Evolutionary conservation across 2,797 vertebrate species (phyloP).

Genomic region (Tamandua tetradactyla): DNA sequence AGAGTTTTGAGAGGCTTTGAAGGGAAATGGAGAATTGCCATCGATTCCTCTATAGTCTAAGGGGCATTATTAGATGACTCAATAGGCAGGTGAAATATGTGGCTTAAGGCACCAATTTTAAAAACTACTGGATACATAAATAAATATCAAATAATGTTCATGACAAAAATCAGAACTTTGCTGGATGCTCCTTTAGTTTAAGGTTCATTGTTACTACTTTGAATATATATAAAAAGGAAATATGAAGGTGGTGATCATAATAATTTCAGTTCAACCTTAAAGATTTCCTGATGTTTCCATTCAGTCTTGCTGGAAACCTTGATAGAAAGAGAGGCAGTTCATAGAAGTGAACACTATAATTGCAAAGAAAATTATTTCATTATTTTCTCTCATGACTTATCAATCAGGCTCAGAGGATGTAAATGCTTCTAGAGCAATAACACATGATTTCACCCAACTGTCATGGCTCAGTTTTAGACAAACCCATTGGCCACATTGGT

Average conservation of each 20-base stretch:
- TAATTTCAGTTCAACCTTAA: background rate
- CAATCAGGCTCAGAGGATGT: slow-evolving; percentile 20
- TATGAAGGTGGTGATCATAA: background rate
- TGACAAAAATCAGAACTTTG: slow-evolving; percentile 22
- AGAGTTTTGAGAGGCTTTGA: slow-evolving; percentile 9
- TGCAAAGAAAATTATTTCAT: slow-evolving; percentile 61
- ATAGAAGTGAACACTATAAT: slow-evolving; percentile 6
- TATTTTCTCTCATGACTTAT: slow-evolving; percentile 63
- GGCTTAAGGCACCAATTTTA: background rate
- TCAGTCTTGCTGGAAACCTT: slow-evolving; percentile 16
- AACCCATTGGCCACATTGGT: background rate
- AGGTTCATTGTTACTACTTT: slow-evolving; percentile 12
- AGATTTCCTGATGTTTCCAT: slow-evolving; percentile 27
- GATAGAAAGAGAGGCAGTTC: slow-evolving; percentile 38
- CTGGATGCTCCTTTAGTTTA: background rate
- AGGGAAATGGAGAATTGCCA: slow-evolving; percentile 39
- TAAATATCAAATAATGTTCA: slow-evolving; percentile 23
- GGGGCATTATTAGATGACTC: background rate
- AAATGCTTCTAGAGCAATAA: slow-evolving; percentile 54
- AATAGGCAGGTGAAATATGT: background rate
- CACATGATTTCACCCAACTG: slow-evolving; percentile 31
- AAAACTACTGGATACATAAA: background rate
- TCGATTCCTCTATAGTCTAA: background rate
- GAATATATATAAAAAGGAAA: slow-evolving; percentile 47
- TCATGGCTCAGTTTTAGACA: slow-evolving; percentile 38